Evolutionary conservation across 2,888 invertebrate species (phyloP).

Genomic region (Clusia tigrina): DNA sequence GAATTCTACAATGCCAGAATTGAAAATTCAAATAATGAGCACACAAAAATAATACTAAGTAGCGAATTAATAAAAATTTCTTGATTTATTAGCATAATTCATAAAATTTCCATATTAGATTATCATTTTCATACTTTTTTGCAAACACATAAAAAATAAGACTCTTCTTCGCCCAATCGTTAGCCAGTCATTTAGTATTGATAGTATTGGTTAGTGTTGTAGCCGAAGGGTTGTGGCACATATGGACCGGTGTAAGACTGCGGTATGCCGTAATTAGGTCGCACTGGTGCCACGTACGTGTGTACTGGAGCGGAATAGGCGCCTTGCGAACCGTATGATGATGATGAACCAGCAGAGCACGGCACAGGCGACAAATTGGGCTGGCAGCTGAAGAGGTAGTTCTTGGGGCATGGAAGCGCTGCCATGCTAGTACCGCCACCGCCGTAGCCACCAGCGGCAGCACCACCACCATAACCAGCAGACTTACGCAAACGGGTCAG

Average conservation of each 20-base stretch:
- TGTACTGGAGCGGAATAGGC: conserved; percentile 55
- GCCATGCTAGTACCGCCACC: conserved; percentile 38
- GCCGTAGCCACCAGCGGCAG: conserved; percentile 41
- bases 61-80: too few species aligned
- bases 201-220: conserved; percentile 26
- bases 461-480: conserved; percentile 31
- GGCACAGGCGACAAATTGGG: conserved; percentile 53
- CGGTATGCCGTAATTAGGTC: conserved; percentile 45
- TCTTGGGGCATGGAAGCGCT: conserved; percentile 55
- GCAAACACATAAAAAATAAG: too few species aligned
- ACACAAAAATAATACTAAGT: too few species aligned
- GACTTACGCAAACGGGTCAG: conserved; percentile 52
- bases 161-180: too few species aligned
- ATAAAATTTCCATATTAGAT: too few species aligned
- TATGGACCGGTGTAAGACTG: conserved; percentile 38
- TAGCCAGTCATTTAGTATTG: conserved; percentile 39
- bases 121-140: too few species aligned
- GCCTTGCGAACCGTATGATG: conserved; percentile 47
- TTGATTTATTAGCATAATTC: too few species aligned
- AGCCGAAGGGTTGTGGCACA: conserved; percentile 42
- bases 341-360: conserved; percentile 41
- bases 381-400: conserved; percentile 54
- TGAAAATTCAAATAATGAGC: too few species aligned
- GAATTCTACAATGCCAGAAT: too few species aligned
- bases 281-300: conserved; percentile 39